Evolutionary conservation across 2,888 invertebrate genomes (phyloP).

Genomic region (Scotopteryx bipunctaria): DNA sequence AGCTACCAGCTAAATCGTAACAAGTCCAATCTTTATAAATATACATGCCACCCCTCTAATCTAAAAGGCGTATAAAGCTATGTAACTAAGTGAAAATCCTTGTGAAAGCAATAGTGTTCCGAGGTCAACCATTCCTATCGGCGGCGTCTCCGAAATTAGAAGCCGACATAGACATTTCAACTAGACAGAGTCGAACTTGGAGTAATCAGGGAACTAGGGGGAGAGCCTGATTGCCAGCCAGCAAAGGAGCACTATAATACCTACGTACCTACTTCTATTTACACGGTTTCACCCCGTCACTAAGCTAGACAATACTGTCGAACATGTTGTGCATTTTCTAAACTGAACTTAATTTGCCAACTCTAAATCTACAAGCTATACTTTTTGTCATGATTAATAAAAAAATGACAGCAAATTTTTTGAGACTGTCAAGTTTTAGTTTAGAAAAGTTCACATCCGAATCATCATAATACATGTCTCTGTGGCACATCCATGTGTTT

Average conservation of each 20-base stretch:
- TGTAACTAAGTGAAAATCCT: conserved; percentile 46
- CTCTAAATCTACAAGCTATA: too few relatives aligned
- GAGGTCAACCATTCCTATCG: conserved; percentile 58
- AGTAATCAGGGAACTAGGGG: conserved; percentile 24
- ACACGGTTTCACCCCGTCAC: conserved; percentile 1
- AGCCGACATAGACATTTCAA: conserved; percentile 65
- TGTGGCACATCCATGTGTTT: too few relatives aligned
- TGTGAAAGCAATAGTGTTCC: conserved; percentile 48
- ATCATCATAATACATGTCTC: too few relatives aligned
- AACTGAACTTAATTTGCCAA: too few relatives aligned
- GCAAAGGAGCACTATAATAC: conserved; percentile 2
- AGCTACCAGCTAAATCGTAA: neutral
- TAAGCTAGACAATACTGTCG: neutral
- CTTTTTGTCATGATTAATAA: too few relatives aligned
- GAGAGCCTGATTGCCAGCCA: conserved; percentile 58
- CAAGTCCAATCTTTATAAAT: conserved; percentile 8
- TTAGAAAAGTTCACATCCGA: too few relatives aligned
- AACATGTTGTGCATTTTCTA: too few relatives aligned
- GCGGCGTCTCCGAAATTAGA: conserved; percentile 66
- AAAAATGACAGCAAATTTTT: too few relatives aligned
- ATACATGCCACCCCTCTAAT: conserved; percentile 36
- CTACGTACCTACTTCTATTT: neutral
- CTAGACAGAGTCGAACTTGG: conserved; percentile 47
- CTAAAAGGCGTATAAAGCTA: conserved; percentile 39
- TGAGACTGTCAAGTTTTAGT: too few relatives aligned